Evolutionary conservation across 2,797 vertebrate species (phyloP), one percentile per base, ranked within the genome.

Genomic region (Mus spretus): DNA sequence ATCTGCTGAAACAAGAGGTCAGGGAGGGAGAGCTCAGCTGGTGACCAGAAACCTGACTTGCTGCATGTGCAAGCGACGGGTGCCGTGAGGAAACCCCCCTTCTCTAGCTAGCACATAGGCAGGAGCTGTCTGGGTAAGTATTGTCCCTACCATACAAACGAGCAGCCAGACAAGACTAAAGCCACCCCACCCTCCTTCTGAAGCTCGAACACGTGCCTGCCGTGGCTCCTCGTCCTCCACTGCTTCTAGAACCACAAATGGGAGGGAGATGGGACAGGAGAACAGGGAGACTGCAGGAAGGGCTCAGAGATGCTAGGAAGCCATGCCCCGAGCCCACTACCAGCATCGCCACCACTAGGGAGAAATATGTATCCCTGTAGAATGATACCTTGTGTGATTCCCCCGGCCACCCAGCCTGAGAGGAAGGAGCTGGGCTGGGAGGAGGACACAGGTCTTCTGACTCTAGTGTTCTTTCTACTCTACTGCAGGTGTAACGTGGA

Each of bases 401-500:
- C 17, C 57, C 57, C 57, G 82, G 93, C 75, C 14, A 0, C 70
- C 90, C 79, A 55, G 19, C 89, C 63, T 47, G 31, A 92, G 65
- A 85, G 59, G 94, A 75, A 85, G 61, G 84, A 88, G 44, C 92
- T 6, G 20, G 93, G 82, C 65, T 17, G 85, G 96, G 89, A 63
- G 4, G 1, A 44, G 87, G 61, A 94, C 92, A 93, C 96, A 92
- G 97, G 96, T 96, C 96, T 96, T 97, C 97, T 97, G 97, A 98
- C 97, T 53, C 53, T 3, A 83, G 96, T 97, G 89, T 98, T 98
- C 97, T 97, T 96, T 97, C 94, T 98, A 96, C 97, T 97, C 95
- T 97, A 87, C 91, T 80, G 0, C 97, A 98, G 97, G 97, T 97
- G 97, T 98, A 98, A 97, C 95, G 97, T 95, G 97, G 97, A 98